Percentiles rank a stretch among this genome's conserved stretches.
Conservation (phyloP, 2,113 vertebrate species). For the Anhinga anhinga region DNA sequence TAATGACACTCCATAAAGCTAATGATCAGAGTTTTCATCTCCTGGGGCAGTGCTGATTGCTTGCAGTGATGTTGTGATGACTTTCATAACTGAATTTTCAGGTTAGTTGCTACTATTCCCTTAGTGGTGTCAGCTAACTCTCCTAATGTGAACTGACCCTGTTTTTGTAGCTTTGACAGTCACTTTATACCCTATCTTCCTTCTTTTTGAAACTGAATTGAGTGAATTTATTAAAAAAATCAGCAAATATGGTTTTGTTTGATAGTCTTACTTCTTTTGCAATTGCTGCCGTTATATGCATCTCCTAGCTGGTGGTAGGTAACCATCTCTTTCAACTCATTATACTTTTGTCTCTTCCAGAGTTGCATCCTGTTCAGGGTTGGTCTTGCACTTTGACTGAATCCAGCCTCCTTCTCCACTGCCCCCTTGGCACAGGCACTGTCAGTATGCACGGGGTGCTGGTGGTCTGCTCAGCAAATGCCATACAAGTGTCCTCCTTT, state of each 20-base stretch:
- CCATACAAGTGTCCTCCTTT: background rate
- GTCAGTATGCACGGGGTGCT: background rate
- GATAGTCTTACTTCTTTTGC: background rate
- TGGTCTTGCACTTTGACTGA: background rate
- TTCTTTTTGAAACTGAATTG: background rate
- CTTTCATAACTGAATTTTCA: background rate
- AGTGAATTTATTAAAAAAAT: background rate
- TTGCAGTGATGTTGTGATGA: background rate
- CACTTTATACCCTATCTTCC: background rate
- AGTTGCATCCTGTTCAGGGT: background rate
- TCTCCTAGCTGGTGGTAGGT: background rate
- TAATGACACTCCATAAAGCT: background rate
- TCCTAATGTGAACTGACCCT: background rate
- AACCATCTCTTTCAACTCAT: background rate
- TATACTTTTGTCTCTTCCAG: background rate
- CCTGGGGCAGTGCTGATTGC: background rate
- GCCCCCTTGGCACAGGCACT: background rate
- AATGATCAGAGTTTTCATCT: background rate
- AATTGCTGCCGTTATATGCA: background rate
- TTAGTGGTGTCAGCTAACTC: background rate
- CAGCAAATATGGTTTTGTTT: background rate
- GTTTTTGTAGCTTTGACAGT: background rate
- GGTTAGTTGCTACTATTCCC: background rate
- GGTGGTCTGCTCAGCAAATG: background rate
- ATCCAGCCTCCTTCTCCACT: background rate